phyloP scores from a whole-genome alignment of 2,888 invertebrate genomes.

The Netelia fuscicornis region DNA sequence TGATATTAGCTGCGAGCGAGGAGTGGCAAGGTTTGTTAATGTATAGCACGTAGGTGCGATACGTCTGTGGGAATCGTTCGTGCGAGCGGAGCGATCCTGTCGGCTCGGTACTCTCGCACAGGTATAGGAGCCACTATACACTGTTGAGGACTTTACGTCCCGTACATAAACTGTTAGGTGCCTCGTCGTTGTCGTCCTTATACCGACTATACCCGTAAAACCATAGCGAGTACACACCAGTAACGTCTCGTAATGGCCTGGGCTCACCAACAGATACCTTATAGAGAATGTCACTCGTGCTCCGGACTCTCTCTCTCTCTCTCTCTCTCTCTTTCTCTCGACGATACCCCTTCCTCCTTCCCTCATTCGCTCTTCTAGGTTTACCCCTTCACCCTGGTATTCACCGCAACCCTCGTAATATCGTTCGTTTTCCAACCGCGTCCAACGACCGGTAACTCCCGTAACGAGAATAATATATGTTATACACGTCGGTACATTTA shows the following conservation, averaged over 20 bases:
- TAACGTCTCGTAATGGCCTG: constrained; percentile 65
- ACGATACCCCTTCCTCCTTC: background rate
- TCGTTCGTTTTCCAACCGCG: constrained; percentile 33
- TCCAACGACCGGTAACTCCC: constrained; percentile 56
- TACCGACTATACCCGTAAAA: constrained; percentile 66
- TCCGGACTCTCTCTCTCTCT: constrained; percentile 16
- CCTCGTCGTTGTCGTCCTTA: constrained; percentile 61
- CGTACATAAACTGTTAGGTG: constrained; percentile 68
- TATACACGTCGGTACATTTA: constrained; percentile 36
- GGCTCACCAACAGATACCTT: constrained; percentile 65
- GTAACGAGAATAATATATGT: constrained; percentile 63
- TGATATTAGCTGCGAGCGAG: constrained; percentile 71
- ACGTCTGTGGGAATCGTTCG: constrained; percentile 45
- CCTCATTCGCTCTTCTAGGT: constrained; percentile 13
- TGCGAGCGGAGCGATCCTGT: constrained; percentile 37
- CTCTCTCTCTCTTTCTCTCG: constrained; percentile 10
- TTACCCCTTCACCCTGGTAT: background rate
- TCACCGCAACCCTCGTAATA: constrained; percentile 43
- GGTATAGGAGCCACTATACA: constrained; percentile 43
- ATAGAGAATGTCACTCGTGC: constrained; percentile 64
- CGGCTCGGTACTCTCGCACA: constrained; percentile 42
- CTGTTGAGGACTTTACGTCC: constrained; percentile 66
- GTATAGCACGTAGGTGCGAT: constrained; percentile 24
- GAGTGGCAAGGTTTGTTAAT: constrained; percentile 63
- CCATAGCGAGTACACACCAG: constrained; percentile 61